Evolutionary conservation across 2,888 invertebrate species (phyloP).

Genomic region (Chrysodeixis includens): DNA sequence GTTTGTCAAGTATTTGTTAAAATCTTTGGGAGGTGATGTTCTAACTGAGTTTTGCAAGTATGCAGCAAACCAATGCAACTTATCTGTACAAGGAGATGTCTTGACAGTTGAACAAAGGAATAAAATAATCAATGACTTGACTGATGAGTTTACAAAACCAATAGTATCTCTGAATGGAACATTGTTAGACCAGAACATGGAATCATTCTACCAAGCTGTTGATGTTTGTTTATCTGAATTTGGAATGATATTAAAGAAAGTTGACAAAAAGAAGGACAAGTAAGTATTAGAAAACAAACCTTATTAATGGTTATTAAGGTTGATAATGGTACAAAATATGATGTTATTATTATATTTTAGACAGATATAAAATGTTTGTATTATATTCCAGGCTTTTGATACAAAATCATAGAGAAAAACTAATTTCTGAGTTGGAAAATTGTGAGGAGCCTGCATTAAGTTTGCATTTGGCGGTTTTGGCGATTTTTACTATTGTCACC

Average conservation of each 20-base stretch:
- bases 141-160: constrained; percentile 91
- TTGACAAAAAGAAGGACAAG: constrained; percentile 96
- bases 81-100: constrained; percentile 90
- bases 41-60: constrained; percentile 94
- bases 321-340: too few species aligned
- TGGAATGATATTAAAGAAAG: constrained; percentile 95
- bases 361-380: not conserved
- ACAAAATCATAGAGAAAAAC: constrained; percentile 93
- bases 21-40: constrained; percentile 95
- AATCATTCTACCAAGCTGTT: constrained; percentile 93
- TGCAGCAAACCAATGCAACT: constrained; percentile 93
- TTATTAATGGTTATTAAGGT: not conserved
- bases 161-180: constrained; percentile 92
- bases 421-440: constrained; percentile 93
- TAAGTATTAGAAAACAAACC: constrained; percentile 61
- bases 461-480: constrained; percentile 93
- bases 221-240: constrained; percentile 92
- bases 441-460: constrained; percentile 94
- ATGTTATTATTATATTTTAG: not conserved
- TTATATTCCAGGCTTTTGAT: constrained; percentile 91
- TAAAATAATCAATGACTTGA: constrained; percentile 92
- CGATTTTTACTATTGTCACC: constrained; percentile 94
- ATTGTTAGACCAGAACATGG: constrained; percentile 91
- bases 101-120: constrained; percentile 91
- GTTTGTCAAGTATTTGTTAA: constrained; percentile 94